Percentiles rank a stretch among this genome's conserved stretches.
Evolutionary conservation across 1,140 invertebrate species (phyloP).

Genomic region (Brachionus sp.): DNA sequence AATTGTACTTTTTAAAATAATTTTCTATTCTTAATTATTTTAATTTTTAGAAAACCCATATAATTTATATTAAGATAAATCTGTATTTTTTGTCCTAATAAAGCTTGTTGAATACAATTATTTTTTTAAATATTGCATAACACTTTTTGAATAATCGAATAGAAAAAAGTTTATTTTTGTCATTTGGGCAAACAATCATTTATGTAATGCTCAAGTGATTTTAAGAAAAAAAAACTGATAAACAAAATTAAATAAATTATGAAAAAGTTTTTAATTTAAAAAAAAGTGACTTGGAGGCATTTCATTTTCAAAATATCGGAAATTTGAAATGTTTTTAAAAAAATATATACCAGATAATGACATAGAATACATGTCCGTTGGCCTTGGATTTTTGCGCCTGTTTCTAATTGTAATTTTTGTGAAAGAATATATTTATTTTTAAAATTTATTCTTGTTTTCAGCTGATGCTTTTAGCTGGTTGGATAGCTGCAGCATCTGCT

Average conservation of each 20-base stretch:
- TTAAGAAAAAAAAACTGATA: not conserved
- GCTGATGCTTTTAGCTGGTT: not conserved
- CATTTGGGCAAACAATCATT: no score
- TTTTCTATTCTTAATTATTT: no score
- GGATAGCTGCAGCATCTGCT: not conserved
- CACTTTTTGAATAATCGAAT: no score
- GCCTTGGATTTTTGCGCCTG: not conserved
- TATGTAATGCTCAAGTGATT: not conserved
- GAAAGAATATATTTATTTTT: not conserved
- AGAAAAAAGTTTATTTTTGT: no score
- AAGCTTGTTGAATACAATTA: no score
- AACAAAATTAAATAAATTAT: not conserved
- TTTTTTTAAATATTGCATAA: no score
- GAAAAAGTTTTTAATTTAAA: not conserved
- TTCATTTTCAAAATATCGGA: not conserved
- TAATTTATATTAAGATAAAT: no score
- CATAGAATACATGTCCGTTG: not conserved
- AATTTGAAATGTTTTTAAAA: slow-evolving; percentile 7
- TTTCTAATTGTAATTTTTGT: not conserved
- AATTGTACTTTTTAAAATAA: no score
- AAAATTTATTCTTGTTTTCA: not conserved
- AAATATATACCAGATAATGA: slow-evolving; percentile 2
- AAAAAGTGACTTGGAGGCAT: not conserved
- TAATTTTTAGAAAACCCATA: no score
- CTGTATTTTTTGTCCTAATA: no score